phyloP scores from a whole-genome alignment of 2,888 invertebrate species.

The Amorpha juglandis region DNA sequence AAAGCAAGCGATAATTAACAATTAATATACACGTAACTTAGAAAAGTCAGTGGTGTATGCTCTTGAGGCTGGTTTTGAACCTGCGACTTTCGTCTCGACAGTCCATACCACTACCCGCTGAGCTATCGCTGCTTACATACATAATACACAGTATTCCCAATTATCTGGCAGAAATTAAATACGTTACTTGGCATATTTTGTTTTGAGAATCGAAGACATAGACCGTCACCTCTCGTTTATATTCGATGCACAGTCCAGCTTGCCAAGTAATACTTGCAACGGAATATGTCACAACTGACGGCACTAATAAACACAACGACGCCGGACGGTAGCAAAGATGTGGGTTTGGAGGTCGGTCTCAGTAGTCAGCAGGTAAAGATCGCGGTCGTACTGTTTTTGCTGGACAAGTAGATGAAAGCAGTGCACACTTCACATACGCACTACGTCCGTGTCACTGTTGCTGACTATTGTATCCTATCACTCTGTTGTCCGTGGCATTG shows the following conservation, averaged over 20 bases:
- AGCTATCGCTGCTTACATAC: too few species aligned
- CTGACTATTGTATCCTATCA: not conserved
- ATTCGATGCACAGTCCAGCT: not conserved
- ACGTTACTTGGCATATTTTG: not conserved
- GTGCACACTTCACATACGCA: constrained; percentile 9
- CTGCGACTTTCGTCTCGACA: too few species aligned
- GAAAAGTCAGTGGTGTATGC: too few species aligned
- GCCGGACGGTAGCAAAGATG: not conserved
- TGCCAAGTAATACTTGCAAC: not conserved
- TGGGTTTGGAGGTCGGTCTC: constrained; percentile 18
- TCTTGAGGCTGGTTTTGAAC: too few species aligned
- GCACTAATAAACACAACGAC: not conserved
- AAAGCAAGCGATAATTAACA: too few species aligned
- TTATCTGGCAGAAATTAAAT: not conserved
- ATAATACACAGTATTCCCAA: too few species aligned
- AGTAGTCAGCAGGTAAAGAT: constrained; percentile 3
- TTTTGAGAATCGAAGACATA: not conserved
- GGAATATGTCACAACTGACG: not conserved
- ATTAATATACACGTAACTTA: too few species aligned
- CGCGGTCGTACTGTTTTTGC: constrained; percentile 22
- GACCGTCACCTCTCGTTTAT: not conserved
- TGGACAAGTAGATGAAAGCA: constrained; percentile 12
- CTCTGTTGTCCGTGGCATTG: constrained; percentile 6
- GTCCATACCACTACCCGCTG: too few species aligned
- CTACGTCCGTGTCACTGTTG: constrained; percentile 27